Evolutionary conservation across 1,140 invertebrate genomes (phyloP), one percentile per base, ranked within the genome.

Genomic region (Orchesella cincta): DNA sequence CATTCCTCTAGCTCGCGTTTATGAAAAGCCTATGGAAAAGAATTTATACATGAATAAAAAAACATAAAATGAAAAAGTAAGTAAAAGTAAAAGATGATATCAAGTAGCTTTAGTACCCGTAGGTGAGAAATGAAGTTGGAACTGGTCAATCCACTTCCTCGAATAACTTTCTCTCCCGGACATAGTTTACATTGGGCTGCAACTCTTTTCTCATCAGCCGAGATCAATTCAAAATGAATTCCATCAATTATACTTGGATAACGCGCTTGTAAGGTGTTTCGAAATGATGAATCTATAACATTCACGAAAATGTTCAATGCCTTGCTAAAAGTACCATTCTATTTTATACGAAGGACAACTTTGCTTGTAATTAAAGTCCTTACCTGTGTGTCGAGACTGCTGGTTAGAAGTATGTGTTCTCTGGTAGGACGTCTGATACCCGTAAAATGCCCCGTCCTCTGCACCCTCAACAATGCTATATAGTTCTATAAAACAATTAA

Each of bases 151-250:
- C 62, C 62, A 67, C 62, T 67, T 33, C 62, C 62, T 1, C 62
- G 62, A 31, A 67, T 67, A 29, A 67, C 62, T 67, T 67, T 67
- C 31, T 67, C 62, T n/a, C 62, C 62, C 29, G 62, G 62, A 67
- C 62, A 67, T 2, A 67, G 62, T 31, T 67, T 67, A n/a, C 62
- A 67, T 67, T 67, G 62, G 23, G 62, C 62, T 33, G 62, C 62
- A 31, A 67, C 62, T 33, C 62, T 67, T 33, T 67, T 67, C 62
- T 67, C 62, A 67, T 67, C 62, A 29, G 62, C 62, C 8, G 62
- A 67, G 5, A 67, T 67, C 8, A 67, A 23, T 29, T 67, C 62
- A 67, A 67, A 67, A 29, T 67, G 62, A 23, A 67, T 29, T 31
- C 62, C 62, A n/a, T 67, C 62, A 31, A 67, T 67, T 8, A 67